These are phyloP conservation scores for Gastracanthus pulcherrimus DNA, from an alignment of 2,888 invertebrate genomes.

Conservation along the genomic window DNA sequence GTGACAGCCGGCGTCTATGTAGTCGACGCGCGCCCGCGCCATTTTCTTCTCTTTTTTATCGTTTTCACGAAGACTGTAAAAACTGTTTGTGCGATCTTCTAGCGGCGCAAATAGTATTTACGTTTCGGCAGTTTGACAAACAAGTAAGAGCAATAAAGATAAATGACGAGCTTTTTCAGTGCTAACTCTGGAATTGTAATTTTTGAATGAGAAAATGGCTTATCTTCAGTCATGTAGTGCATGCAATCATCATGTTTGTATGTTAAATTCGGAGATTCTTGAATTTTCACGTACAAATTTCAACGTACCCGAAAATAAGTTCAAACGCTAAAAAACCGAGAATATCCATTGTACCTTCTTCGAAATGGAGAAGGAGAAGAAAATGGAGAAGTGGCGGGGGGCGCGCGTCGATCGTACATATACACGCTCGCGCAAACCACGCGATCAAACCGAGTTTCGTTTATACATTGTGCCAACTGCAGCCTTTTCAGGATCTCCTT, in stretches of 20 bases:
- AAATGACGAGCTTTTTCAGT: too few relatives aligned
- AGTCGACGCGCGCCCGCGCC: not conserved
- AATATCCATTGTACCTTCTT: not conserved
- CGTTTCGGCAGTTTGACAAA: not conserved
- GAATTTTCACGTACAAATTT: not conserved
- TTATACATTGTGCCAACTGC: slow-evolving; percentile 57
- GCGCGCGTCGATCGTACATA: not conserved
- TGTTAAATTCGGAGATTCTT: too few relatives aligned
- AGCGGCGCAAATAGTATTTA: too few relatives aligned
- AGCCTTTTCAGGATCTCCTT: slow-evolving; percentile 54
- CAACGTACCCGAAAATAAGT: not conserved
- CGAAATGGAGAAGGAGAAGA: not conserved
- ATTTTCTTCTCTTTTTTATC: slow-evolving; percentile 4
- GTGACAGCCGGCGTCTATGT: not conserved
- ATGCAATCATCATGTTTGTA: too few relatives aligned
- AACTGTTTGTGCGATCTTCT: too few relatives aligned
- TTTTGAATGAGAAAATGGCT: not conserved
- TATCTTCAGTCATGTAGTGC: not conserved
- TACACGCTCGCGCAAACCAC: not conserved
- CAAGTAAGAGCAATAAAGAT: too few relatives aligned
- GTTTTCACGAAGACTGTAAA: too few relatives aligned
- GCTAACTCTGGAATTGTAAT: not conserved
- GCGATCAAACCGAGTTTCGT: slow-evolving; percentile 50
- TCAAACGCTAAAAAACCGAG: not conserved
- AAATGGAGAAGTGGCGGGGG: too few relatives aligned